A percentile compares a stretch with the other conserved stretches of the same genome.
phyloP scores from a whole-genome alignment of 2,113 vertebrate species.

The Anhinga anhinga region DNA sequence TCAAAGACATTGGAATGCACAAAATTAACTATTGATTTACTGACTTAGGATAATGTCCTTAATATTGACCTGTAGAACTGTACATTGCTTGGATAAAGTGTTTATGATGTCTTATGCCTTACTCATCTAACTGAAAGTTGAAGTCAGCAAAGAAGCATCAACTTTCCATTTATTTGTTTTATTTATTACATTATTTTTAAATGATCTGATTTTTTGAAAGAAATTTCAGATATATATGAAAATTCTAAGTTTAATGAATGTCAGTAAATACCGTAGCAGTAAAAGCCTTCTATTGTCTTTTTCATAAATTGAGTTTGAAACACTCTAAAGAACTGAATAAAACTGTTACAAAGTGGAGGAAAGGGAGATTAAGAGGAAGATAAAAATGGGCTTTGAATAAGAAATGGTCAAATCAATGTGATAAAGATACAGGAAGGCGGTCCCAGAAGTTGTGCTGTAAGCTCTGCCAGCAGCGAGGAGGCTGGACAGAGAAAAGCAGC shows the following conservation, averaged over 20 bases:
- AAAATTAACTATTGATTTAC: conserved; percentile 17
- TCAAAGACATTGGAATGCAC: neutral
- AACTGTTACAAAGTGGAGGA: neutral
- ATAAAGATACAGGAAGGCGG: neutral
- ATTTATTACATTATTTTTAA: neutral
- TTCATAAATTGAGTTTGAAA: neutral
- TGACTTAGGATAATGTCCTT: neutral
- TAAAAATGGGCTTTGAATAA: neutral
- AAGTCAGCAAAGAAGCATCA: neutral
- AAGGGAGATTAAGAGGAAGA: neutral
- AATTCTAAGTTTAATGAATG: neutral
- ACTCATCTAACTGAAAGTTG: neutral
- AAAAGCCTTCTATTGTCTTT: neutral
- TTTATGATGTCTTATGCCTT: neutral
- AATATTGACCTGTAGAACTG: neutral
- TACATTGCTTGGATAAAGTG: neutral
- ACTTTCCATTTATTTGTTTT: neutral
- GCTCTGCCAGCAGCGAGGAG: neutral
- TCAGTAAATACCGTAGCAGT: neutral
- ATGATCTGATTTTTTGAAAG: neutral
- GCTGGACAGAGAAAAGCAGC: neutral
- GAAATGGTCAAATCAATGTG: neutral
- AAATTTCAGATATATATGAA: neutral
- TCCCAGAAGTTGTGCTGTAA: neutral
- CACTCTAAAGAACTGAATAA: neutral